phyloP scores from a whole-genome alignment of 53 echinoderm and acorn worm species.

The Apostichopus leukothele region DNA sequence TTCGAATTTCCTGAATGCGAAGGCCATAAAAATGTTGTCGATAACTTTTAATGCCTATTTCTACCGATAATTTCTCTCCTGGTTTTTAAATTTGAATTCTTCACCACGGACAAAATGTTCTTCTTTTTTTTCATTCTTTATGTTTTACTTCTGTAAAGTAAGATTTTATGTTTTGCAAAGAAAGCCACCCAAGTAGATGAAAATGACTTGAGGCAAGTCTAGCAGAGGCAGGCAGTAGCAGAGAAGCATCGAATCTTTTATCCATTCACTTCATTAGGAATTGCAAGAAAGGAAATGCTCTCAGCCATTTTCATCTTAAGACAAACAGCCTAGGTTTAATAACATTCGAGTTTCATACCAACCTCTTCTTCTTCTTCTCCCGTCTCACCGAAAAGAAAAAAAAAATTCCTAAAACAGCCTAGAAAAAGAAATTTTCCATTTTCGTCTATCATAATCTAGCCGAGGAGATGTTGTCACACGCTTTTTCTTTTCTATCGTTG shows the following conservation, averaged over 20 bases:
- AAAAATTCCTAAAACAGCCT: background rate
- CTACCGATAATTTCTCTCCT: no score
- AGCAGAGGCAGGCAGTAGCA: background rate
- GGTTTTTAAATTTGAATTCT: no score
- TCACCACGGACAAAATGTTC: no score
- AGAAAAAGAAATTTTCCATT: background rate
- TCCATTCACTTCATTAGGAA: conserved; percentile 12
- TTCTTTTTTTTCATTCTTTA: no score
- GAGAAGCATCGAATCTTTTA: background rate
- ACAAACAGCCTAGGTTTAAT: conserved; percentile 25
- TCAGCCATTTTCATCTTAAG: conserved; percentile 16
- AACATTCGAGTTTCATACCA: conserved; percentile 14
- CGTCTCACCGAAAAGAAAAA: background rate
- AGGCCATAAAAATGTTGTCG: no score
- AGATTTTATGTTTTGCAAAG: background rate
- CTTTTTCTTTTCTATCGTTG: background rate
- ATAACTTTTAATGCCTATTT: no score
- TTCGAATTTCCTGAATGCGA: no score
- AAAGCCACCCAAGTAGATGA: background rate
- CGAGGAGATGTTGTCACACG: background rate
- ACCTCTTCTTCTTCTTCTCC: no score
- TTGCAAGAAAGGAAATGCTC: conserved; percentile 13
- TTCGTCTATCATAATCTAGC: background rate
- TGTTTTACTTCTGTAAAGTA: background rate
- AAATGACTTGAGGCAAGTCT: conserved; percentile 29